Evolutionary conservation across 2,797 vertebrate genomes (phyloP), one percentile per base, ranked within the genome.

Genomic region (Sandelia bainsii): DNA sequence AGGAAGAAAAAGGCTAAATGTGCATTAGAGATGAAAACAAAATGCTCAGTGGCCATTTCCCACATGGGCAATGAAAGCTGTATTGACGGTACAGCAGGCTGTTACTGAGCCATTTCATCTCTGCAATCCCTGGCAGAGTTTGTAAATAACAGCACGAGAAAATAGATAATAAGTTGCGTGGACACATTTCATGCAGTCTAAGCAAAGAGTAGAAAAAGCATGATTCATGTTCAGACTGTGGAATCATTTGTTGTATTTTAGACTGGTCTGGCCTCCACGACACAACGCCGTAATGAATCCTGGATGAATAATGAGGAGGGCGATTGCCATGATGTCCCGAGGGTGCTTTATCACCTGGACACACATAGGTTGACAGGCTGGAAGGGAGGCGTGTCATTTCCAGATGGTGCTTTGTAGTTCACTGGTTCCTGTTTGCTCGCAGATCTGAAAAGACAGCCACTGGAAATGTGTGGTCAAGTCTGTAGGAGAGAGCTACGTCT

Each of bases 251-350:
- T 44, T 29, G 14, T 73, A 60, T 76, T 57, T 83, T 81, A 72
- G 40, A 59, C 32, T 12, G 17, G 32, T 17, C 27, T 13, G 54
- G 62, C 67, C 79, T 84, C 45, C 69, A 46, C 8, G 4, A 74
- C 56, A 67, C 77, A 68, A 48, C 66, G 20, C 14, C 29, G 10
- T 81, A 77, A 89, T 87, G 81, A 42, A 76, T 83, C 64, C 46
- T 71, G 63, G 25, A 27, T 66, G 75, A 85, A 81, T 89, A 77
- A 88, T 67, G 75, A 87, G 59, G 22, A 52, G 62, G 69, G 14
- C 13, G 62, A 87, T 86, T 87, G 82, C 72, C 83, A 84, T 89
- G 84, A 81, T 58, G 71, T 69, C 56, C 56, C 62, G 16, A 48
- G 39, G 74, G 77, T 72, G 22, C 78, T 92, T 79, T 25, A 75